Evolutionary conservation across 2,888 invertebrate species (phyloP).

Genomic region (Zhuqinia jingwanae): DNA sequence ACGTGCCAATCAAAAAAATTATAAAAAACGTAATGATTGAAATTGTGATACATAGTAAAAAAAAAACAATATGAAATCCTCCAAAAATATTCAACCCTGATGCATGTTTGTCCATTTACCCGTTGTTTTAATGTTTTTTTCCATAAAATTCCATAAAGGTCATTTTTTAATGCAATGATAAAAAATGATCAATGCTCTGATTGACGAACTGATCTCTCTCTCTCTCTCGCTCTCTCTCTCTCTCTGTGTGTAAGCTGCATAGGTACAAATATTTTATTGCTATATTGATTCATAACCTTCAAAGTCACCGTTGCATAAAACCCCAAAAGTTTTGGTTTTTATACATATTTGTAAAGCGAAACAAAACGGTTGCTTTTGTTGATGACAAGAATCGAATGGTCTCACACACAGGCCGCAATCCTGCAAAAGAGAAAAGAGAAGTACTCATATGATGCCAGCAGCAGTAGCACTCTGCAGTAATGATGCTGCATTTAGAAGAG

Average conservation of each 20-base stretch:
- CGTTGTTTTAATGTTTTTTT: background rate
- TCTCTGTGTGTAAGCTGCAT: too few species aligned
- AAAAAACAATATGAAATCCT: background rate
- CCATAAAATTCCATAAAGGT: conserved; percentile 16
- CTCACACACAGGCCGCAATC: background rate
- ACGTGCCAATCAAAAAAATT: too few species aligned
- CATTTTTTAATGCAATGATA: background rate
- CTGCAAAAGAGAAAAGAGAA: too few species aligned
- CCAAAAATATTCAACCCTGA: background rate
- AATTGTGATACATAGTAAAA: too few species aligned
- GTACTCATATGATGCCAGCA: too few species aligned
- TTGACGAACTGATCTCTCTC: background rate
- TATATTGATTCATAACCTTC: conserved; percentile 45
- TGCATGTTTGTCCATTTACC: background rate
- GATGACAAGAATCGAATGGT: too few species aligned
- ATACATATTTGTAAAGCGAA: background rate
- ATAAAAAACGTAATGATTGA: too few species aligned
- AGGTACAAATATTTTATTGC: too few species aligned
- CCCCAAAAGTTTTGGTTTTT: conserved; percentile 30
- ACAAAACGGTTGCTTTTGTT: background rate
- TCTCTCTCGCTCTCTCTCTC: too few species aligned
- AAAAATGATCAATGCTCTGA: background rate
- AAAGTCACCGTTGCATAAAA: conserved; percentile 19
- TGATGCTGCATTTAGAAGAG: too few species aligned
- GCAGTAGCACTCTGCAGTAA: background rate